phyloP scores from a whole-genome alignment of 2,797 vertebrate genomes.

The Chelidonichthys spinosus region DNA sequence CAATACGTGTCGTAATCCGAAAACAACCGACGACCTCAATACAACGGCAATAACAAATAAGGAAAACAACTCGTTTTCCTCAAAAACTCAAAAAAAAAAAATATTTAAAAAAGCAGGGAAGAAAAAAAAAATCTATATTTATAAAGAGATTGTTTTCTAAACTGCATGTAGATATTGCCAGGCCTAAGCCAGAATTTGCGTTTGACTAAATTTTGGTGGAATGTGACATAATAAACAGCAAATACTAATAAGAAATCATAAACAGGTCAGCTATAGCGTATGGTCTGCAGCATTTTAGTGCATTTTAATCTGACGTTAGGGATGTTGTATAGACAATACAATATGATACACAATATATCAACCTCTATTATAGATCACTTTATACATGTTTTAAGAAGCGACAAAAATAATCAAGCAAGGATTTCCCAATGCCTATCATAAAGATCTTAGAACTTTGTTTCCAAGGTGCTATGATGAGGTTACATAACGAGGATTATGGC shows the following conservation, averaged over 20 bases:
- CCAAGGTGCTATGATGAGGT: not conserved
- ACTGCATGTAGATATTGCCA: too few relatives aligned
- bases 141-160: not conserved
- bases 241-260: not conserved
- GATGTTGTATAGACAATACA: not conserved
- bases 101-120: not conserved
- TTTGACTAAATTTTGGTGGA: not conserved
- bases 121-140: not conserved
- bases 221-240: not conserved
- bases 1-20: conserved; percentile 41
- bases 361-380: not conserved
- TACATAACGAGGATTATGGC: too few relatives aligned
- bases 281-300: conserved; percentile 1
- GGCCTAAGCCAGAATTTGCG: not conserved
- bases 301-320: not conserved
- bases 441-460: not conserved
- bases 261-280: not conserved
- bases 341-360: not conserved
- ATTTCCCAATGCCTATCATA: not conserved
- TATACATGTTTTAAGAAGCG: not conserved
- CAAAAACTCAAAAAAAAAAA: too few relatives aligned
- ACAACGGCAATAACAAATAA: conserved; percentile 13
- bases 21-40: conserved; percentile 51
- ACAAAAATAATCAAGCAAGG: not conserved
- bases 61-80: conserved; percentile 17